These are phyloP conservation scores for Amblyjoppa proteus DNA, from an alignment of 2,888 invertebrate genomes.

Conservation along the genomic window DNA sequence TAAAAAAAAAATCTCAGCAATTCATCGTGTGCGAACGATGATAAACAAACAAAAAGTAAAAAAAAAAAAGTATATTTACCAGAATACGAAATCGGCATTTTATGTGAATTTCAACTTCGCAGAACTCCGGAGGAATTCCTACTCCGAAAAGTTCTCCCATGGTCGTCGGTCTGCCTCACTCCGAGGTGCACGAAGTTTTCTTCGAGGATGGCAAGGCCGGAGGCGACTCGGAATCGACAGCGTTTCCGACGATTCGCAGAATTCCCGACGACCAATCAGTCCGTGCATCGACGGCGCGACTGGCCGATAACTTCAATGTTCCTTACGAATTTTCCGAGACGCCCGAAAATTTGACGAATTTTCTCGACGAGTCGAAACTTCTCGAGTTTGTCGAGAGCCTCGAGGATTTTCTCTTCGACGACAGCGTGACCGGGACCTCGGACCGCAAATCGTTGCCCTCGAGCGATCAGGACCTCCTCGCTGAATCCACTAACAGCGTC, in stretches of 20 bases:
- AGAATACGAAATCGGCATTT: not conserved
- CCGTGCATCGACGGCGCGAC: not conserved
- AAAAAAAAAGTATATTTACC: not conserved
- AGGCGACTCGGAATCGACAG: conserved; percentile 2
- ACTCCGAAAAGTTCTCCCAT: not conserved
- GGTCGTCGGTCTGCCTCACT: conserved; percentile 6
- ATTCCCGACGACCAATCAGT: not conserved
- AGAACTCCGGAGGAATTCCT: not conserved
- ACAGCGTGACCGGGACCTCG: conserved; percentile 28
- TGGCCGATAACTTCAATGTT: not conserved
- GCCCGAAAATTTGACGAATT: conserved; percentile 19
- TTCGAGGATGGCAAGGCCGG: not conserved
- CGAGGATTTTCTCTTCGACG: conserved; percentile 42
- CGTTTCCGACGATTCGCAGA: not conserved
- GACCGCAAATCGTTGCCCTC: not conserved
- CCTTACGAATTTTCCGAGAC: not conserved
- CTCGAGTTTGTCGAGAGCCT: conserved; percentile 28
- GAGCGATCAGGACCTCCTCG: conserved; percentile 6
- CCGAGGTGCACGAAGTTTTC: conserved; percentile 19
- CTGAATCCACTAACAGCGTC: conserved; percentile 17
- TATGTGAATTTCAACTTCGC: not conserved
- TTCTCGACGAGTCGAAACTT: conserved; percentile 25
- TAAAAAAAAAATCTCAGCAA: not conserved
- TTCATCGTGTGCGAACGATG: not conserved
- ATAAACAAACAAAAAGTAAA: not conserved